phyloP scores from a whole-genome alignment of 2,888 invertebrate species.

The Habroteleia sp. region DNA sequence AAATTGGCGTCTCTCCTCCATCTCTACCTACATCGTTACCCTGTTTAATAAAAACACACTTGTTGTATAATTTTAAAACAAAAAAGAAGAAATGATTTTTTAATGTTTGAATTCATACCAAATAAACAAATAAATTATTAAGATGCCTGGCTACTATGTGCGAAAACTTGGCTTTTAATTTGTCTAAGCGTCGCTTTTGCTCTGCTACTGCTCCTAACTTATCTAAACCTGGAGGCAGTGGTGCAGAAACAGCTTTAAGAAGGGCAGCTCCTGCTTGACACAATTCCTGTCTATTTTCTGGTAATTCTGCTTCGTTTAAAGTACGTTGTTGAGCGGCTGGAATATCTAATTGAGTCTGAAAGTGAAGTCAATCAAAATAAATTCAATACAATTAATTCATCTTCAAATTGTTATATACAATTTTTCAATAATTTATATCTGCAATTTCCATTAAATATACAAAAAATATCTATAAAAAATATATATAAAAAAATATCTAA shows the following conservation, averaged over 20 bases:
- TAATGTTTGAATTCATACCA: slow-evolving; percentile 82
- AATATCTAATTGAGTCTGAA: slow-evolving; percentile 86
- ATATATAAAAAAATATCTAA: no score
- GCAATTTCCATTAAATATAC: no score
- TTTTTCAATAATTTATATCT: no score
- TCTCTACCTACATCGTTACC: slow-evolving; percentile 89
- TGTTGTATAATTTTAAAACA: no score
- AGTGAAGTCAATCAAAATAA: slow-evolving; percentile 39
- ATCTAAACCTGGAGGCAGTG: slow-evolving; percentile 76
- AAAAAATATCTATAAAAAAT: no score
- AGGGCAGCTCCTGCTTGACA: slow-evolving; percentile 88
- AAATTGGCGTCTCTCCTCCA: slow-evolving; percentile 83
- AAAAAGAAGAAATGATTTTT: slow-evolving; percentile 10
- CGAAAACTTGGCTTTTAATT: slow-evolving; percentile 90
- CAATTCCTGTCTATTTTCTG: slow-evolving; percentile 84
- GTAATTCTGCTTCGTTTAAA: slow-evolving; percentile 88
- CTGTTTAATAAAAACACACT: slow-evolving; percentile 72
- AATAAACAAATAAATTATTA: slow-evolving; percentile 96
- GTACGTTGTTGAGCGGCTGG: slow-evolving; percentile 86
- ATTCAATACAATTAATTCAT: no score
- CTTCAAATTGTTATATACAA: no score
- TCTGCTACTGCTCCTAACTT: slow-evolving; percentile 89
- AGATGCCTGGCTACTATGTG: slow-evolving; percentile 93
- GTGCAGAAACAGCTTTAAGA: slow-evolving; percentile 86
- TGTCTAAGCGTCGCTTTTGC: slow-evolving; percentile 89